Base-by-base conservation (phyloP, 2,797 vertebrate species). In the Helicolenus hilgendorfi region DNA sequence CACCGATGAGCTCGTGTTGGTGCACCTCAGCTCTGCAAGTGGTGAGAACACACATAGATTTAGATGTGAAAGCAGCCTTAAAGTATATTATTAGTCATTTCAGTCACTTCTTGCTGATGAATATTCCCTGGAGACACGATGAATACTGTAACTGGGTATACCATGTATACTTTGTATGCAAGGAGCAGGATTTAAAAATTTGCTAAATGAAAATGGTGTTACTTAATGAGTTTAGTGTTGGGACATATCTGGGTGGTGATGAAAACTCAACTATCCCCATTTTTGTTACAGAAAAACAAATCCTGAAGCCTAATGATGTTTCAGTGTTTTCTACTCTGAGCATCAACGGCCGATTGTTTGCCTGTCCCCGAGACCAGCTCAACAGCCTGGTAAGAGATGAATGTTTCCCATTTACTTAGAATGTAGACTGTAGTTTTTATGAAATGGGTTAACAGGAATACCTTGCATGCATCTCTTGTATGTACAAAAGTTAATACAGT, bases 241-340 rank as follows among this genome's bases (percentile, higher is more conserved):
- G 11, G 4, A 33, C 2, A 11, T 3, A 20, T 35, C 18, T 38
- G 4, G 3, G 15, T 35, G 3, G 2, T 49, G 22, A 64, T 45
- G 0, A 36, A 36, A 31, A 31, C 1, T 70, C 10, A 78, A 14
- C 14, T 31, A 1, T 36, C 7, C 4, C 1, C 0, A 1, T 58
- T 91, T 72, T 13, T 79, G 3, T 90, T 73, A 11, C 98, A 99
- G 99, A 99, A 92, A 99, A 99, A 96, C 97, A 97, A 84, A 97
- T 99, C 82, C 94, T 99, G 90, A 99, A 98, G 92, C 98, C 98
- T 62, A 98, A 98, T 56, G 99, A 99, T 15, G 97, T 99, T 78
- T 99, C 99, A 0, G 98, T 98, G 92, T 99, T 99, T 97, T 99
- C 98, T 38, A 97, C 98, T n/a, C 96, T 99, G 92, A 98, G 96